Percentiles rank a stretch among this genome's conserved stretches.
phyloP scores from a whole-genome alignment of 64 coral and sea anemone species.

The Montipora cactus region DNA sequence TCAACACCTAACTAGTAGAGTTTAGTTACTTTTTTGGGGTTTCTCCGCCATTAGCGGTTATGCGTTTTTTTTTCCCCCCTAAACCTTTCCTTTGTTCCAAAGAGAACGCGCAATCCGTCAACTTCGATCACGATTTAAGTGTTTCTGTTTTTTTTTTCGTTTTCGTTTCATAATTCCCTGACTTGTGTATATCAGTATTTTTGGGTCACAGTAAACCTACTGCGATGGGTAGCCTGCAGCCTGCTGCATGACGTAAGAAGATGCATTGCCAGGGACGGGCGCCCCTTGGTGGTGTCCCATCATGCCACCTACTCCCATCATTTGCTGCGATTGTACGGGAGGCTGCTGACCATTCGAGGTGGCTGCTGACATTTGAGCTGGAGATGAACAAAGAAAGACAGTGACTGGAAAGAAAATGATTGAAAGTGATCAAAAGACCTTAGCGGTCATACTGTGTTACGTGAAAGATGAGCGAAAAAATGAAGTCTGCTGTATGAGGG shows the following conservation, averaged over 20 bases:
- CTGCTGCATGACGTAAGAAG: constrained; percentile 94
- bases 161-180: not conserved
- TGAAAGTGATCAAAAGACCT: constrained; percentile 47
- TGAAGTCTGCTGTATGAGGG: constrained; percentile 9
- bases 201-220: constrained; percentile 43
- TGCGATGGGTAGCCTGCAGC: constrained; percentile 95
- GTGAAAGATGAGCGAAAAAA: not conserved
- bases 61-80: constrained; percentile 28
- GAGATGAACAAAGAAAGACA: constrained; percentile 28
- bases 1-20: constrained; percentile 31
- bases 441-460: constrained; percentile 8
- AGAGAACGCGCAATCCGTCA: not conserved
- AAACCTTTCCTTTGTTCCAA: not conserved
- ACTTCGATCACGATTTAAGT: constrained; percentile 13
- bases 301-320: constrained; percentile 83
- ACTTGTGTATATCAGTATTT: not conserved
- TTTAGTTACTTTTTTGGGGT: constrained; percentile 19
- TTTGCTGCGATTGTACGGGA: constrained; percentile 74
- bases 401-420: constrained; percentile 47
- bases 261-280: constrained; percentile 45
- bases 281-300: constrained; percentile 82
- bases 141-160: constrained; percentile 6
- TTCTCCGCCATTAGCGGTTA: constrained; percentile 13
- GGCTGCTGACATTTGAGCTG: constrained; percentile 65
- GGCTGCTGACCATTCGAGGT: constrained; percentile 58